Evolutionary conservation across 2,797 vertebrate species (phyloP), one percentile per base, ranked within the genome.

Genomic region (Bradypodion ventrale): DNA sequence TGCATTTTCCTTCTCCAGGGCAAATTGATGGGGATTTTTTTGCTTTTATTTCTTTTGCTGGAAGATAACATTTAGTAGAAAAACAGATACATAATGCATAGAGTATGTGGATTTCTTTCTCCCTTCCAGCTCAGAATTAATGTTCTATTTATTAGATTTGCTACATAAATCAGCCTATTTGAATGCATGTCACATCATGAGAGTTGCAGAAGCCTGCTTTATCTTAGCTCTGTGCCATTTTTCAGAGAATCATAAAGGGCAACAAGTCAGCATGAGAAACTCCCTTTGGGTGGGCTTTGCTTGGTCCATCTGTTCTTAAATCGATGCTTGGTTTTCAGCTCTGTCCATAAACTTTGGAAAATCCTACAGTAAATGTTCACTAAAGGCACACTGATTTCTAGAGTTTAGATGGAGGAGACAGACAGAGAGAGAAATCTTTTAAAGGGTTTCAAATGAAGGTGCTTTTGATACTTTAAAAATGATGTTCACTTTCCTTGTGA

Each of bases 151-250:
- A 95, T 95, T 95, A 95, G 88, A 93, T 93, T 94, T 87, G 5
- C 91, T 87, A 89, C 88, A 91, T 91, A 95, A 96, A 96, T 96
- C 92, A 95, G 91, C 94, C 92, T 84, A 91, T 96, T 95, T 93
- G 92, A 93, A 91, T 96, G 92, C 94, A 92, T 63, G 7, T 95
- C 95, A 96, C 94, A 94, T 90, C 89, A 44, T 84, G 88, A 81
- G 85, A 90, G 89, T 94, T 93, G 86, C 46, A 90, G 92, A 92
- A 88, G 88, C 89, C 90, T 89, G 86, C 88, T 94, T 91, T 90
- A 94, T 94, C 93, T 92, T 42, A 25, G 56, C 92, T 88, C 89
- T 88, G 19, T 5, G 69, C 87, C 82, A 77, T 87, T 89, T 90
- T 89, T 78, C 68, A 75, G 89, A 95, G 85, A 93, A 89, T 90